Conservation (phyloP, 2,113 vertebrate genomes). For the Glaucomys volans region DNA sequence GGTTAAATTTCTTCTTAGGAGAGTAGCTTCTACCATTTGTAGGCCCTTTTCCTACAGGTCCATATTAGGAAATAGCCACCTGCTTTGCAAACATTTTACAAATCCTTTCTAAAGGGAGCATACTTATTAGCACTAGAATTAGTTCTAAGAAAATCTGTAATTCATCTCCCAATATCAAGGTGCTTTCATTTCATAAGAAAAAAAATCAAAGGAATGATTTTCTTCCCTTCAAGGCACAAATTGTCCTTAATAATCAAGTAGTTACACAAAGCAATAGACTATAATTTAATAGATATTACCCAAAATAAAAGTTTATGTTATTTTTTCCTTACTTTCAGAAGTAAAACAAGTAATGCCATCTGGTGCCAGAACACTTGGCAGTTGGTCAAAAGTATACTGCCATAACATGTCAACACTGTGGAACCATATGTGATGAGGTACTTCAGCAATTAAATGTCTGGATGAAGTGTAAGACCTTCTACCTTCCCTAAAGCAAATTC, state of each 20-base stretch:
- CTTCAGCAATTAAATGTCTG: conserved; percentile 1
- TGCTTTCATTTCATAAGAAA: conserved; percentile 34
- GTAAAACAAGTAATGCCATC: background rate
- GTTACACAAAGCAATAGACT: background rate
- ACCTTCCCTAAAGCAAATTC: conserved; percentile 43
- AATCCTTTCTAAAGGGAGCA: background rate
- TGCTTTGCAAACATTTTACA: conserved; percentile 44
- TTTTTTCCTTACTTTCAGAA: background rate
- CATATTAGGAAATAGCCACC: background rate
- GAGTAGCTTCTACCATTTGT: background rate
- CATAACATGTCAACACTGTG: background rate
- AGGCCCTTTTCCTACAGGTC: background rate
- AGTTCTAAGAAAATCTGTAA: conserved; percentile 46
- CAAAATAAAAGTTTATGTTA: conserved; percentile 49
- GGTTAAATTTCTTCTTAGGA: conserved; percentile 29
- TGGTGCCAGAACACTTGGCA: background rate
- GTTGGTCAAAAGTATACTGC: background rate
- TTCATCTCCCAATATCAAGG: conserved; percentile 37
- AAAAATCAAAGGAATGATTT: conserved; percentile 48
- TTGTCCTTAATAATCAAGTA: conserved; percentile 45
- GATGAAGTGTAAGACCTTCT: conserved; percentile 52
- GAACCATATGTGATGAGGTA: background rate
- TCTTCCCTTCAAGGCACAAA: conserved; percentile 53
- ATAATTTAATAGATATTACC: conserved; percentile 38
- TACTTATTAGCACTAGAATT: conserved; percentile 52